Base-by-base conservation (phyloP, 2,113 vertebrate species). In the Otocyon megalotis region DNA sequence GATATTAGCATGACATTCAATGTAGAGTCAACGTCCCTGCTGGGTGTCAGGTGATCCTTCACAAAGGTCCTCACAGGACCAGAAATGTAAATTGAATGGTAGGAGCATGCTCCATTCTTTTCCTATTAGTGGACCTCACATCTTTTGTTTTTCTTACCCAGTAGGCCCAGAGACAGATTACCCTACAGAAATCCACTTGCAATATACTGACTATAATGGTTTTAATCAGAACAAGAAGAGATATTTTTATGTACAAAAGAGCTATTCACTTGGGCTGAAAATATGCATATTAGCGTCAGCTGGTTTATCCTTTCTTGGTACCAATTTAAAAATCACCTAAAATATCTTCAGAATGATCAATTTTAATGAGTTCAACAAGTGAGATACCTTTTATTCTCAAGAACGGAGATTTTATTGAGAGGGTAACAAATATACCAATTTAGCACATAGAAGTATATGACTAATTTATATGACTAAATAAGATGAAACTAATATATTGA, bases 1-100 rank as follows among this genome's bases (percentile, higher is more conserved):
- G 37, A 90, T 81, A 89, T 97, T 96, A 83, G 92, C 62, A 93
- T 69, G 74, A 10, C 30, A 90, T 97, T 98, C 94, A 96, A 96
- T 85, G 35, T 35, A 56, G 32, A 74, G 2, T 65, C 65, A 89
- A 93, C 58, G 2, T 67, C 11, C 35, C 58, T 81, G 37, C 62
- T 35, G 35, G 69, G 58, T 97, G 88, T 94, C 48, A 6, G 30
- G 30, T 62, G 14, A 74, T 10, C 16, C 53, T 96, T 95, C 54
- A 76, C 87, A 88, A 74, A 92, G 79, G 88, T 7, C 50, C 65
- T 92, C 11, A 50, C 24, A 76, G 67, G 58, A 67, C 50, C 63
- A 71, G 83, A 60, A 63, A 48, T 86, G 7, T 60, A 84, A 94
- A 62, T 56, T 8, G 20, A 81, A 30, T 74, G 37, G 7, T 86